A percentile compares a stretch with the other conserved stretches of the same genome.
Conservation (phyloP, 2,113 vertebrate genomes). For the Chlorodrepanis virens region DNA sequence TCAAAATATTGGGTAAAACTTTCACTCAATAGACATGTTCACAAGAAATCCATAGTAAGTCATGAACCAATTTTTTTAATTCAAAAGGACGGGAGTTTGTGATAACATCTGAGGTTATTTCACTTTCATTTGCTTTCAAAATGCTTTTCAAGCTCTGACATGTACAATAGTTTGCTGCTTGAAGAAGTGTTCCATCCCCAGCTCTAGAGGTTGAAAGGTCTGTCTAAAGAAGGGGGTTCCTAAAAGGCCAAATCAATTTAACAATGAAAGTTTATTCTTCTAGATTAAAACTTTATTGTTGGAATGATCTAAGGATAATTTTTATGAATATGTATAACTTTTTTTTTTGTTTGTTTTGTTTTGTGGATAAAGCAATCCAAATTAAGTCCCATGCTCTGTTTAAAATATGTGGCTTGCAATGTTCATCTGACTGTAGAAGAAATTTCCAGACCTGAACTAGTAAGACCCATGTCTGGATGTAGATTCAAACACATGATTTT, state of each 20-base stretch:
- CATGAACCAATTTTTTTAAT: not conserved
- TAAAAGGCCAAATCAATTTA: not conserved
- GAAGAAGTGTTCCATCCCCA: not conserved
- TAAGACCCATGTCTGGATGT: constrained; percentile 44
- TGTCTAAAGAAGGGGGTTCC: not conserved
- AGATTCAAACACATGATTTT: constrained; percentile 59
- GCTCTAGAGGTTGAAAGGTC: not conserved
- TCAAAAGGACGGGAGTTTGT: not conserved
- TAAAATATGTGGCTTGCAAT: constrained; percentile 23
- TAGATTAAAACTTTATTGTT: not conserved
- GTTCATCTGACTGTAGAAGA: not conserved
- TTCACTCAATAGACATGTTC: not conserved
- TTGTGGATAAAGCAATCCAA: not conserved
- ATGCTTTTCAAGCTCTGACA: not conserved
- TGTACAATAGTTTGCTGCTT: not conserved
- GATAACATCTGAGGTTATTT: not conserved
- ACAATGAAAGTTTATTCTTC: not conserved
- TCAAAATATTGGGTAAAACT: not conserved
- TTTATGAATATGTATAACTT: not conserved
- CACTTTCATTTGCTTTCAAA: not conserved
- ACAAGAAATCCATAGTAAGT: not conserved
- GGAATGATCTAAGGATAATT: not conserved
- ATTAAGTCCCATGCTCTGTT: constrained; percentile 3
- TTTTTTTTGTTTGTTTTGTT: not conserved
- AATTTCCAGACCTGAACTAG: constrained; percentile 51